Percentiles rank a stretch among this genome's conserved stretches.
phyloP scores from a whole-genome alignment of 2,888 invertebrate species.

The Anthophora plumipes region DNA sequence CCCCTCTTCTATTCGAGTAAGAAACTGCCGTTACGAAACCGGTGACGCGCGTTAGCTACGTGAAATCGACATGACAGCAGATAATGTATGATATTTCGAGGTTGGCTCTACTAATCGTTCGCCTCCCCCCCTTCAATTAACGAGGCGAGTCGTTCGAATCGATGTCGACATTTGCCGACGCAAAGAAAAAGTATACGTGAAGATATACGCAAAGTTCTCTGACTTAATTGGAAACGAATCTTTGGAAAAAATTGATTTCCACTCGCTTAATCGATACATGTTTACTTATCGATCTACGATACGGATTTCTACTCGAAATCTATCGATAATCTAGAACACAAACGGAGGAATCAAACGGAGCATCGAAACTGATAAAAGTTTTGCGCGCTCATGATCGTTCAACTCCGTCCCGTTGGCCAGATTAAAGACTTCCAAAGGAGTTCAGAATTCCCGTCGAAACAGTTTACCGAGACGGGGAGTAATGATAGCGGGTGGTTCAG shows the following conservation, averaged over 20 bases:
- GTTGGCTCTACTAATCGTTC: background rate
- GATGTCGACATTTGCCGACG: background rate
- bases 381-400: background rate
- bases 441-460: conserved; percentile 32
- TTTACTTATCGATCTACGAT: background rate
- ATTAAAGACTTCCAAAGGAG: conserved; percentile 47
- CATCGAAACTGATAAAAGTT: background rate
- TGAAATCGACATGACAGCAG: background rate
- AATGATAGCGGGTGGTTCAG: conserved; percentile 32
- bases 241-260: background rate
- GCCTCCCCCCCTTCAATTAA: background rate
- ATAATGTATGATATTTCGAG: background rate
- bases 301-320: too few species aligned
- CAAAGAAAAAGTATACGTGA: background rate
- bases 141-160: background rate
- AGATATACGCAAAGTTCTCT: too few species aligned
- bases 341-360: background rate
- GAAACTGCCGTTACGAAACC: background rate
- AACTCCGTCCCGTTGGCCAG: background rate
- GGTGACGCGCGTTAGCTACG: background rate
- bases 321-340: background rate
- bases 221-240: background rate
- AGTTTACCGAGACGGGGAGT: conserved; percentile 25
- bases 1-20: too few species aligned
- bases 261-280: background rate